A percentile compares a stretch with the other conserved stretches of the same genome.
These are phyloP conservation scores for Ondatra zibethicus DNA, from an alignment of 2,113 vertebrate species.

Conservation along the genomic window DNA sequence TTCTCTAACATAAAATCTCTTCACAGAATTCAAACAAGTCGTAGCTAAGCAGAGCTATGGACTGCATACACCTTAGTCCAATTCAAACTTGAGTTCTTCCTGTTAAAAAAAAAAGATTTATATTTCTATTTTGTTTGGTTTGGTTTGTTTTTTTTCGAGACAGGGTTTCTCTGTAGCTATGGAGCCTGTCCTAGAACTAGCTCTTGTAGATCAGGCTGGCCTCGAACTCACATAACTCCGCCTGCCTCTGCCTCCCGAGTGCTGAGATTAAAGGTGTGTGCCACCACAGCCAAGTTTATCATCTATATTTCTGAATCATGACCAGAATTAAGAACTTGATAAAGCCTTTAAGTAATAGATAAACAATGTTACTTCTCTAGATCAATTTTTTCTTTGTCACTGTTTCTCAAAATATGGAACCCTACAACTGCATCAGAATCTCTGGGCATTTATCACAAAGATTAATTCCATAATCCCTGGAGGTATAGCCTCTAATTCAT, in stretches of 20 bases:
- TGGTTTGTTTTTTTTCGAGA: no score
- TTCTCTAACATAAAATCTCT: slow-evolving; percentile 37
- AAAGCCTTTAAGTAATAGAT: slow-evolving; percentile 22
- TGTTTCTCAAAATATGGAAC: slow-evolving; percentile 27
- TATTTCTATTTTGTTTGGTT: no score
- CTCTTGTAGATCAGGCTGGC: no score
- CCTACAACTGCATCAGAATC: background rate
- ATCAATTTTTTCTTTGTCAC: background rate
- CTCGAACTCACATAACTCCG: no score
- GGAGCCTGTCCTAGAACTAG: no score
- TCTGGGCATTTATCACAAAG: background rate
- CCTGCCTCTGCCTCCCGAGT: no score
- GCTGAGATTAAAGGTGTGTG: no score
- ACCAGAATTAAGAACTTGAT: slow-evolving; percentile 15
- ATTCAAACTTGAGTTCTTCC: slow-evolving; percentile 26
- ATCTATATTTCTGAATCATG: background rate
- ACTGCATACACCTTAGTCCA: background rate
- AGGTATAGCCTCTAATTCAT: background rate
- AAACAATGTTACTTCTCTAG: background rate
- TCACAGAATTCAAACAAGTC: slow-evolving; percentile 28
- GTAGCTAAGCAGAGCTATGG: background rate
- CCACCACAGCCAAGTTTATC: no score
- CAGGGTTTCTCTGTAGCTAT: no score
- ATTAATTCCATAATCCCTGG: background rate
- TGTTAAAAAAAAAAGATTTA: slow-evolving; percentile 9